phyloP scores from a whole-genome alignment of 1,140 invertebrate genomes.

The Tachypleus tridentatus region DNA sequence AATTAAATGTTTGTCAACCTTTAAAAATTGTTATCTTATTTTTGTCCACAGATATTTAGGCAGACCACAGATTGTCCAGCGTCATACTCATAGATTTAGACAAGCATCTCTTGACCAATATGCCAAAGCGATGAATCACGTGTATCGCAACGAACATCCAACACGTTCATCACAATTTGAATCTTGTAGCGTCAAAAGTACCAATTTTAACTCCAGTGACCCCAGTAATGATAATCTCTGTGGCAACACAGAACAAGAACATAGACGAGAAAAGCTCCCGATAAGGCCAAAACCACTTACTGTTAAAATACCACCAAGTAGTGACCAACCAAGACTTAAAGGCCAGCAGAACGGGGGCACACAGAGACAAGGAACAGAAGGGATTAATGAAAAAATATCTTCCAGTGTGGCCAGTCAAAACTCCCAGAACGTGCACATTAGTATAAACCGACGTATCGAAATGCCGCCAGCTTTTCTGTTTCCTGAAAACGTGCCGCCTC shows the following conservation, averaged over 20 bases:
- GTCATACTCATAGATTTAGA: neutral
- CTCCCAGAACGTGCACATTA: constrained; percentile 40
- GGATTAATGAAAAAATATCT: constrained; percentile 5
- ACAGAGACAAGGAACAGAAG: neutral
- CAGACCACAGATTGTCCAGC: too few relatives aligned
- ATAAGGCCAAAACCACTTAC: constrained; percentile 67
- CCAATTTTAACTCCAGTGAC: constrained; percentile 11
- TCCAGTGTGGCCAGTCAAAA: constrained; percentile 6
- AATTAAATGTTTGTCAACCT: too few relatives aligned
- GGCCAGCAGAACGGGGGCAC: neutral
- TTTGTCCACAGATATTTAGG: too few relatives aligned
- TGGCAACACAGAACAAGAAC: neutral
- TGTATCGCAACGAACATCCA: neutral
- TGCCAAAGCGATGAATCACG: constrained; percentile 1
- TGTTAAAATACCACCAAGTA: constrained; percentile 52
- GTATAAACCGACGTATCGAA: constrained; percentile 59
- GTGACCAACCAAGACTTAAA: constrained; percentile 35
- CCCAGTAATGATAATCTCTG: constrained; percentile 15
- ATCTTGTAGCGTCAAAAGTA: neutral
- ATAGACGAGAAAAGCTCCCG: constrained; percentile 35
- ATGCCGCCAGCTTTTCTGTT: constrained; percentile 69
- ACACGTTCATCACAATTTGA: constrained; percentile 7
- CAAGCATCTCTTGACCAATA: neutral
- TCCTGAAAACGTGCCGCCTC: constrained; percentile 54
- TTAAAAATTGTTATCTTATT: too few relatives aligned